Conservation (phyloP, 2,797 vertebrate genomes). For the Crax fasciolata region DNA sequence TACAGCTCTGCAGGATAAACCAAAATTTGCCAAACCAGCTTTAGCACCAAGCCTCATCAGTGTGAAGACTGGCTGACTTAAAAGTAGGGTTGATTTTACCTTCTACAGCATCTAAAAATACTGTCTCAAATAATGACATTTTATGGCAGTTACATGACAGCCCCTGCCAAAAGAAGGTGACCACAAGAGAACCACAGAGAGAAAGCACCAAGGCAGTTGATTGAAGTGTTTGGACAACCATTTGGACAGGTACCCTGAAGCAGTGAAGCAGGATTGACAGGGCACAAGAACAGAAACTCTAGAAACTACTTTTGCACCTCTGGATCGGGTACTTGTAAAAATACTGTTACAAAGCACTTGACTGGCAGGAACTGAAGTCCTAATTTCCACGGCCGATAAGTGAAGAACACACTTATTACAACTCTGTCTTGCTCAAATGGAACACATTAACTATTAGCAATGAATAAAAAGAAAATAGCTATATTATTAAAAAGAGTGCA, state of each 20-base stretch:
- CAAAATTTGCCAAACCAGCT: neutral
- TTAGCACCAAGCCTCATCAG: neutral
- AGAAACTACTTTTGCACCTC: neutral
- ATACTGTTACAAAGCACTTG: neutral
- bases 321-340: neutral
- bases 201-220: neutral
- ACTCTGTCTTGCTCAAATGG: neutral
- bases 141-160: neutral
- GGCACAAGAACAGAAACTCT: fast-evolving
- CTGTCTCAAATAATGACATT: neutral
- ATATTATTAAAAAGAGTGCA: neutral
- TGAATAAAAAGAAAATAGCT: neutral
- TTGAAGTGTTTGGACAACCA: neutral
- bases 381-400: neutral
- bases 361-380: neutral
- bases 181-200: neutral
- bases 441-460: neutral
- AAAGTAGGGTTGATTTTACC: neutral
- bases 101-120: neutral
- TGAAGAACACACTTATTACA: neutral
- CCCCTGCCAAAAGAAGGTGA: neutral
- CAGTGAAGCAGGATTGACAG: neutral
- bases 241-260: neutral
- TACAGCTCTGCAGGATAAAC: neutral
- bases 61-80: neutral